phyloP scores from a whole-genome alignment of 1,140 invertebrate species.

The Eciton burchellii region DNA sequence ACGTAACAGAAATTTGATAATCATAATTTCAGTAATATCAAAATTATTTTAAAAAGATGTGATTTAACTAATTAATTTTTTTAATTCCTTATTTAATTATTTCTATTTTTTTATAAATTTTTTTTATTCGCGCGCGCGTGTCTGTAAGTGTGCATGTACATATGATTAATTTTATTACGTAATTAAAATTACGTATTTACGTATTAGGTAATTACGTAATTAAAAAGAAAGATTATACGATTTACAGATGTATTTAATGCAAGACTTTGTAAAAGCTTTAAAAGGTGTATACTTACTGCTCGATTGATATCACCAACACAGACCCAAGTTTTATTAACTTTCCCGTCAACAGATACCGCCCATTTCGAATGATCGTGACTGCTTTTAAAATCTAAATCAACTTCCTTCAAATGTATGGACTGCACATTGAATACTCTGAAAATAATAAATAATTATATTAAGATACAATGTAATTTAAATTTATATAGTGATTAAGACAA shows the following conservation, averaged over 20 bases:
- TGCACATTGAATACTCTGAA: slow-evolving; percentile 90
- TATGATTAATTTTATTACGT: too few relatives aligned
- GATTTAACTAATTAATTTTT: slow-evolving; percentile 10
- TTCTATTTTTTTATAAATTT: slow-evolving; percentile 14
- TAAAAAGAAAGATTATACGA: neutral
- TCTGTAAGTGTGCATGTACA: too few relatives aligned
- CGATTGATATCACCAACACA: slow-evolving; percentile 98
- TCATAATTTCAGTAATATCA: neutral
- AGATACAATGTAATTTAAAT: slow-evolving; percentile 84
- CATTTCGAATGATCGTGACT: slow-evolving; percentile 96
- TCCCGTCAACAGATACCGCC: slow-evolving; percentile 89
- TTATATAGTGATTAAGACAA: slow-evolving; percentile 67
- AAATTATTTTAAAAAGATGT: neutral
- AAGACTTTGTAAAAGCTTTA: slow-evolving; percentile 21
- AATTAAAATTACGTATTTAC: too few relatives aligned
- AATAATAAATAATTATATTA: slow-evolving; percentile 23
- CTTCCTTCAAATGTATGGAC: slow-evolving; percentile 85
- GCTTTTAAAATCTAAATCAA: slow-evolving; percentile 89
- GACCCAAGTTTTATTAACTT: slow-evolving; percentile 88
- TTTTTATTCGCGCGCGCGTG: too few relatives aligned
- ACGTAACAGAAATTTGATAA: neutral
- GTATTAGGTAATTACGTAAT: too few relatives aligned
- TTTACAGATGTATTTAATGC: neutral
- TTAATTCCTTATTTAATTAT: neutral
- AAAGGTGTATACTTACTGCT: slow-evolving; percentile 87